Evolutionary conservation across 2,113 vertebrate genomes (phyloP), one percentile per base, ranked within the genome.

Genomic region (Mirounga angustirostris): DNA sequence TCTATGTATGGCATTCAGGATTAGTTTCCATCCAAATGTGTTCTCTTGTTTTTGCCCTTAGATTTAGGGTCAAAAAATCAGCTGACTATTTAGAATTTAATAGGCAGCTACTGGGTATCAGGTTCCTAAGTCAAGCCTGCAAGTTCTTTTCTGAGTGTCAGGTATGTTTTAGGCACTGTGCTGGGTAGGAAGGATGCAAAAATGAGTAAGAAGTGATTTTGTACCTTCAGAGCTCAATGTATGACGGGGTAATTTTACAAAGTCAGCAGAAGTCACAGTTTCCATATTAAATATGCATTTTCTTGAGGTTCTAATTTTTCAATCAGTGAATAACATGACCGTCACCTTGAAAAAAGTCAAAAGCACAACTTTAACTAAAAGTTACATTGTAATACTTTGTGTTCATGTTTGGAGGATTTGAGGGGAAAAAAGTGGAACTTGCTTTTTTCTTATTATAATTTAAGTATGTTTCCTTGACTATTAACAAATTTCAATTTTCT

Each of bases 391-490:
- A 95, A 65, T 40, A 15, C 18, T 91, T 83, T 26, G 40, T 71
- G 13, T 40, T 71, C 40, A 65, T 56, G 2, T 92, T 88, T 81
- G 30, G 8, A 81, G 22, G 54, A 28, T 50, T 7, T 89, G 12
- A 40, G 15, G 82, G 11, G 91, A 65, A 63, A 71, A 61, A 96
- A 83, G 28, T 69, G 30, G 36, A 82, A 83, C 46, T 40, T 84
- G 36, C 7, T 40, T 40, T 95, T 36, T 80, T 95, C 24, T 15
- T 46, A 63, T 0, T 78, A 2, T n/a, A 40, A 80, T 89, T 89
- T 97, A n/a, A 76, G 36, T 84, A 10, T 67, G 24, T 89, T 78
- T 93, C 28, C 56, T 82, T 90, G 40, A 97, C 40, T 65, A 52
- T 13, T 46, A 87, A 82, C 56, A 81, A 24, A 96, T 80, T 81